Evolutionary conservation across 2,797 vertebrate genomes (phyloP), one percentile per base, ranked within the genome.

Genomic region (Sebastes hopkinsi): DNA sequence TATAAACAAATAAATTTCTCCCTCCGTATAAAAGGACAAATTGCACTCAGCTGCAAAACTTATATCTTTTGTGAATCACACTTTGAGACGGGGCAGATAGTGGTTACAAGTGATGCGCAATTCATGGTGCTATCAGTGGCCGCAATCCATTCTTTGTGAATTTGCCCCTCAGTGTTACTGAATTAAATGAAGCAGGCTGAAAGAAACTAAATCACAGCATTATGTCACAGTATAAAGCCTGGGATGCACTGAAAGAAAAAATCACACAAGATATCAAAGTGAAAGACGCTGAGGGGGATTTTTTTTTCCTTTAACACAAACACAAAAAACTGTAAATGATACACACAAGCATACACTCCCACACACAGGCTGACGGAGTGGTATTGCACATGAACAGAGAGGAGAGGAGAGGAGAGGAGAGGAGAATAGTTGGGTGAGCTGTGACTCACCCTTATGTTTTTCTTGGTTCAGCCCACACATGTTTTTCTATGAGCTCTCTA

Each of bases 361-460:
- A 81, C 81, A 76, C 76, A 79, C 42, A 61, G 8, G 3, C 18
- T 50, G 42, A 38, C 59, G 18, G n/a, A 80, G 29, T 38, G 25
- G 36, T 67, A 50, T 56, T 13, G 54, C 10, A 67, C 25, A 50
- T 50, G 16, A 50, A 50, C 46, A 50, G 38, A 13, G 50, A 54
- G 52, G 52, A 55, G 54, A 56, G 54, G 54, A 56, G 54, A 46
- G 56, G 25, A 29, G 27, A 61, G 59, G 59, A 62, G 62, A 65
- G 65, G 65, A 67, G 46, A 67, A 74, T 59, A 83, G 74, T 72
- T 82, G 50, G 69, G 72, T 76, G 84, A 87, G 79, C 67, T 82
- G 71, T 90, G 82, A 91, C 82, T 90, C 91, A 89, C 72, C 75
- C 67, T 78, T 59, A 23, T 84, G 72, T 77, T 87, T 90, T 77